Evolutionary conservation across 2,797 vertebrate species (phyloP).

Genomic region (Fistularia commersonii): DNA sequence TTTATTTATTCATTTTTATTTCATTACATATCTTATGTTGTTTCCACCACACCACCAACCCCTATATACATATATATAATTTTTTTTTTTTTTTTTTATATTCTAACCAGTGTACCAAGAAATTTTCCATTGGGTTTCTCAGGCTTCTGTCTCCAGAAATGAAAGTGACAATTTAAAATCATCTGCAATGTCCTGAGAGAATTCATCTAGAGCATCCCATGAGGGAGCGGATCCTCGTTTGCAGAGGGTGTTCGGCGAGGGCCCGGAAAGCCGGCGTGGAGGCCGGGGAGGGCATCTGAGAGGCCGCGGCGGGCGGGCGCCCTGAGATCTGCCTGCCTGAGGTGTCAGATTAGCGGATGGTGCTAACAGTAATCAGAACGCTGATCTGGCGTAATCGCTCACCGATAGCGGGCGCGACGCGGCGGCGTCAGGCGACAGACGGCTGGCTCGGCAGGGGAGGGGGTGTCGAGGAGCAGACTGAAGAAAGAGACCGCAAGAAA

Average conservation of each 20-base stretch:
- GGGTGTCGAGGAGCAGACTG: conserved; percentile 32
- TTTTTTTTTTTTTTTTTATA: too few species aligned
- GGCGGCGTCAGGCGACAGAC: conserved; percentile 30
- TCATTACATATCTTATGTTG: too few species aligned
- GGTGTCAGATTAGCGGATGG: conserved; percentile 54
- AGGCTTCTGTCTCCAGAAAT: too few species aligned
- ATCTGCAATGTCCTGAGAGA: too few species aligned
- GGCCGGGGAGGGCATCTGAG: conserved; percentile 16
- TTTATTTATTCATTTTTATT: too few species aligned
- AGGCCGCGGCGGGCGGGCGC: conserved; percentile 32
- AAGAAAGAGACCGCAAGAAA: neutral
- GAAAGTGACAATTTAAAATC: too few species aligned
- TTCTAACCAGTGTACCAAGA: too few species aligned
- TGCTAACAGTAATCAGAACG: conserved; percentile 52
- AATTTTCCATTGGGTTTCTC: too few species aligned
- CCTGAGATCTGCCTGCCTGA: conserved; percentile 51
- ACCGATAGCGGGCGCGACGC: conserved; percentile 46
- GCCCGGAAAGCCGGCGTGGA: conserved; percentile 8
- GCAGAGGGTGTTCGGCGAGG: neutral
- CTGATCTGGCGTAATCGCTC: conserved; percentile 63
- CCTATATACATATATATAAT: too few species aligned
- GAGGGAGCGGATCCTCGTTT: too few species aligned
- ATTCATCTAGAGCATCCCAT: too few species aligned
- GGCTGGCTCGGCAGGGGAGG: conserved; percentile 41
- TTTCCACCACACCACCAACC: too few species aligned